A percentile compares a stretch with the other conserved stretches of the same genome.
Evolutionary conservation across 2,113 vertebrate genomes (phyloP).

Genomic region (Typhlomys cinereus): DNA sequence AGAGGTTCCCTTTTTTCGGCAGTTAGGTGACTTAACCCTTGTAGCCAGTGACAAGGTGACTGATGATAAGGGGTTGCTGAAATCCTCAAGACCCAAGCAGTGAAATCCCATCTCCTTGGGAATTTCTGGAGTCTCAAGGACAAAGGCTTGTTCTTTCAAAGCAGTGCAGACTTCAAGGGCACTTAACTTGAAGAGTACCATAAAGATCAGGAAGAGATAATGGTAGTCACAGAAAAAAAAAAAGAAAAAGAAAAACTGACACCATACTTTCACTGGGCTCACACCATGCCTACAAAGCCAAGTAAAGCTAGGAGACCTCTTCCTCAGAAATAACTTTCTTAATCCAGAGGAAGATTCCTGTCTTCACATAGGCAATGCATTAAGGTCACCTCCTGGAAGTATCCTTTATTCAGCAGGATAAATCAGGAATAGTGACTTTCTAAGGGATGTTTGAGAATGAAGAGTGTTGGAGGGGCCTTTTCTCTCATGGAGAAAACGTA

Average conservation of each 20-base stretch:
- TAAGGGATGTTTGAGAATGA: background rate
- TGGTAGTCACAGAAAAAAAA: background rate
- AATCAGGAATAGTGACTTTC: background rate
- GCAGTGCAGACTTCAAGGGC: background rate
- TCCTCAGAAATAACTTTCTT: background rate
- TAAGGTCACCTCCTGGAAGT: background rate
- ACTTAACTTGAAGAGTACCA: background rate
- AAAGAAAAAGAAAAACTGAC: background rate
- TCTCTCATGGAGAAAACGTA: background rate
- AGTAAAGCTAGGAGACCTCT: background rate
- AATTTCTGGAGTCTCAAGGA: conserved; percentile 14
- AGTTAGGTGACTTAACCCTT: background rate
- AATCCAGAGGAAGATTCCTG: background rate
- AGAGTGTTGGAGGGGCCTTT: background rate
- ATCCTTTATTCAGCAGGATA: background rate
- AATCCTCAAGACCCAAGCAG: background rate
- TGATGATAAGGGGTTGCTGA: background rate
- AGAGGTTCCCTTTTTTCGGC: background rate
- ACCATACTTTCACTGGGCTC: background rate
- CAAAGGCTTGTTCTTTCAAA: background rate
- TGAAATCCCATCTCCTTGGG: background rate
- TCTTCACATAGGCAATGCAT: background rate
- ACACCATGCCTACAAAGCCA: background rate
- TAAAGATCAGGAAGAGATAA: conserved; percentile 11
- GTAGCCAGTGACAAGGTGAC: background rate